A percentile compares a stretch with the other conserved stretches of the same genome.
These are phyloP conservation scores for Choloepus hoffmanni DNA, from an alignment of 2,113 vertebrate genomes.

Conservation along the genomic window DNA sequence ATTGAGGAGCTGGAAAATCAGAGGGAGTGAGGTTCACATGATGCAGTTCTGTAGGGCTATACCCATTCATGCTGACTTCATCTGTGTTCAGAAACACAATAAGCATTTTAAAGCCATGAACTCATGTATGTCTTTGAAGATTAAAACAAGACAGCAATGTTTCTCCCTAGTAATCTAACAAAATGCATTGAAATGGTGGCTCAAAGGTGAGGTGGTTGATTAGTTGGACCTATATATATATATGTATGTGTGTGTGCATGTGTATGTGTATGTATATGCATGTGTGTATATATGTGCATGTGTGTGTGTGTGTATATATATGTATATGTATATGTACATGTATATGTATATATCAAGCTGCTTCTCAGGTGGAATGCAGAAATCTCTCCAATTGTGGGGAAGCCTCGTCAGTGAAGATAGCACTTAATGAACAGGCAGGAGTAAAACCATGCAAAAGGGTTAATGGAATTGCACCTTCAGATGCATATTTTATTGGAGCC, in stretches of 20 bases:
- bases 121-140: conserved; percentile 15
- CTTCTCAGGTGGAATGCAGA: conserved; percentile 40
- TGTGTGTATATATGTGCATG: no score
- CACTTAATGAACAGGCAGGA: neutral
- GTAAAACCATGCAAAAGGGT: neutral
- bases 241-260: no score
- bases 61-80: neutral
- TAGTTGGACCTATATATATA: neutral
- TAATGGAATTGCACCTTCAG: neutral
- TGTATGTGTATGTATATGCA: no score
- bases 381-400: conserved; percentile 2
- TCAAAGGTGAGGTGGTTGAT: neutral
- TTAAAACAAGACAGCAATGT: neutral
- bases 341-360: neutral
- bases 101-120: conserved; percentile 24
- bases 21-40: neutral
- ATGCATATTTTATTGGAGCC: neutral
- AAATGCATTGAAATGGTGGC: neutral
- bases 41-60: neutral
- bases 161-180: neutral
- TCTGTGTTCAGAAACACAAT: conserved; percentile 32
- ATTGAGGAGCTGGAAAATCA: neutral
- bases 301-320: no score
- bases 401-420: conserved; percentile 25
- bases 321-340: neutral